phyloP scores from a whole-genome alignment of 2,888 invertebrate genomes.

The Pseudococcus viburni region DNA sequence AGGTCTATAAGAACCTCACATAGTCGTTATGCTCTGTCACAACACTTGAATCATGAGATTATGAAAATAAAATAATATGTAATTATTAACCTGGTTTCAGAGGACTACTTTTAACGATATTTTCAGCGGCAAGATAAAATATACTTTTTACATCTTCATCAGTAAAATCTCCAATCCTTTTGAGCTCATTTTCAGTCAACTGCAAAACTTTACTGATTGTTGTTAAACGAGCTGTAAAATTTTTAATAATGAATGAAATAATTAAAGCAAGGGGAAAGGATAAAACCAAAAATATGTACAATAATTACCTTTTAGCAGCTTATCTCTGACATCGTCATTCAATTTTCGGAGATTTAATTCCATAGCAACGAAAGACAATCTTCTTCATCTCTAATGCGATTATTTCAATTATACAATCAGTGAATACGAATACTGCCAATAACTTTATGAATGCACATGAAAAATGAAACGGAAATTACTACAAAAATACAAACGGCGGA shows the following conservation, averaged over 20 bases:
- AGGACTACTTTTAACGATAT: not conserved
- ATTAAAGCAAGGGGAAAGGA: not conserved
- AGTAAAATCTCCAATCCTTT: slow-evolving; percentile 35
- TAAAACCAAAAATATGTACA: not conserved
- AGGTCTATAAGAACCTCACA: no score
- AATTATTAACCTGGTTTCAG: not conserved
- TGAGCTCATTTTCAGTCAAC: slow-evolving; percentile 57
- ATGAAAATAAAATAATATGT: no score
- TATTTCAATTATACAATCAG: not conserved
- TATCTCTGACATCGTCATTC: slow-evolving; percentile 36
- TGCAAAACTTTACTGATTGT: slow-evolving; percentile 11
- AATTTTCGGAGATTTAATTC: slow-evolving; percentile 42
- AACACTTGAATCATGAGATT: no score
- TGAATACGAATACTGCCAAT: no score
- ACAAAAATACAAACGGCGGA: no score
- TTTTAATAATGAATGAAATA: not conserved
- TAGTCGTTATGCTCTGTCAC: no score
- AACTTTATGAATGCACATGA: no score
- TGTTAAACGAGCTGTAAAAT: slow-evolving; percentile 57
- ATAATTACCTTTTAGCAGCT: slow-evolving; percentile 47
- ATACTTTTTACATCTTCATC: slow-evolving; percentile 53
- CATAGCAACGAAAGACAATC: slow-evolving; percentile 22
- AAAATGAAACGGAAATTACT: no score
- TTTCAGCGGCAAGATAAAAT: slow-evolving; percentile 58
- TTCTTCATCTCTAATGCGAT: not conserved